These are phyloP conservation scores for Chlorops oryzae DNA, from an alignment of 1,140 invertebrate genomes.

Conservation along the genomic window DNA sequence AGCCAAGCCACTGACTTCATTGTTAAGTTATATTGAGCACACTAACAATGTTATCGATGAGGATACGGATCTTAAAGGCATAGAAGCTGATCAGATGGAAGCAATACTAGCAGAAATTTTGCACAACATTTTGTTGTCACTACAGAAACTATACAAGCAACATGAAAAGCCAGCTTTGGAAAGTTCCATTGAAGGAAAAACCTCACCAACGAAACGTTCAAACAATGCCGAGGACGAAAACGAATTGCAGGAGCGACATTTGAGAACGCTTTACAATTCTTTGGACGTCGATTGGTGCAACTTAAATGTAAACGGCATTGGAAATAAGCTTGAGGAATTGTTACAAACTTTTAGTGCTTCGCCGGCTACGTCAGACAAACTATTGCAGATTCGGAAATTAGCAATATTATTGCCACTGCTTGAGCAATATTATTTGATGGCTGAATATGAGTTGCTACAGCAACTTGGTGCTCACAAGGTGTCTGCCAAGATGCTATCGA, in stretches of 20 bases:
- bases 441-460: constrained; percentile 72
- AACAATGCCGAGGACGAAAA: neutral
- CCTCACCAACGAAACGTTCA: constrained; percentile 4
- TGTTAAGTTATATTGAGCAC: constrained; percentile 13
- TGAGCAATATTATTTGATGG: constrained; percentile 67
- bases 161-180: neutral
- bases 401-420: constrained; percentile 61
- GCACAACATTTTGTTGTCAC: constrained; percentile 55
- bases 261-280: constrained; percentile 58
- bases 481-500: constrained; percentile 75
- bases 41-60: neutral
- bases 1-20: constrained; percentile 27
- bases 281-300: constrained; percentile 54
- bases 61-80: constrained; percentile 19
- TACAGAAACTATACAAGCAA: constrained; percentile 67
- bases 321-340: constrained; percentile 45
- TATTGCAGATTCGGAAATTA: constrained; percentile 31
- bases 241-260: constrained; percentile 52
- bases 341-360: constrained; percentile 30
- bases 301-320: constrained; percentile 51
- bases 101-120: constrained; percentile 53
- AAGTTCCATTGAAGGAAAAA: constrained; percentile 10
- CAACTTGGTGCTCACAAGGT: constrained; percentile 69
- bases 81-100: constrained; percentile 31
- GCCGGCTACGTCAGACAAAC: constrained; percentile 16